Base-by-base conservation (phyloP, 1,140 invertebrate species). In the Gerris buenoi region DNA sequence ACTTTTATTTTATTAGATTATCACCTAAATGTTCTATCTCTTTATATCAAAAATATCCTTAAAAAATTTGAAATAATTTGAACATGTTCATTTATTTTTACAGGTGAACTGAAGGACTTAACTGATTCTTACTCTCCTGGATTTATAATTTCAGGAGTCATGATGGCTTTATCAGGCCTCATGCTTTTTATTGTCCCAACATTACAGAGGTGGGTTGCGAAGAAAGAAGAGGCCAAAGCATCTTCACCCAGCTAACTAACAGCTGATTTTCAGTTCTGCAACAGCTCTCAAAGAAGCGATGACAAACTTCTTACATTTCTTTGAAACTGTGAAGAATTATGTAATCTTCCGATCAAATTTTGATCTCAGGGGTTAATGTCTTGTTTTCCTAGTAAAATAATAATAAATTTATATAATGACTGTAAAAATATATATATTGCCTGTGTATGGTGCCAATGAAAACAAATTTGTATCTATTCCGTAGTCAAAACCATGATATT, bases 111-210 rank as follows among this genome's bases (percentile, higher is more conserved):
- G 64, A 91, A 84, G 73, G 93, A 96, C 74, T 75, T 78, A 0
- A 79, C 85, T 5, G 68, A 81, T n/a, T 89, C 89, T 2, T 95
- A 95, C 76, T 79, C 90, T 73, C 85, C 87, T 18, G 91, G 88
- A 2, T 97, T 96, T 76, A 85, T 86, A 66, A 79, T 93, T 56
- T 86, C 90, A 10, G 94, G 93, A 1, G 75, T 81, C 1, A 87
- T 89, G 76, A 93, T 97, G 59, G 85, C 87, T 1, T 64, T 93
- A 25, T 94, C 91, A 77, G 95, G 95, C 13, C 25, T 91, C 3
- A 92, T 97, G 79, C 80, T 97, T 57, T 97, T 93, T 76, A 75
- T 85, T 60, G 89, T 97, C 73, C 93, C 93, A 1, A 78, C 83
- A n/a, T 73, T 95, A 27, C 86, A 90, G 76, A 80, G 80, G 67